phyloP scores from a whole-genome alignment of 2,888 invertebrate genomes.

The Chrysina gloriosa region DNA sequence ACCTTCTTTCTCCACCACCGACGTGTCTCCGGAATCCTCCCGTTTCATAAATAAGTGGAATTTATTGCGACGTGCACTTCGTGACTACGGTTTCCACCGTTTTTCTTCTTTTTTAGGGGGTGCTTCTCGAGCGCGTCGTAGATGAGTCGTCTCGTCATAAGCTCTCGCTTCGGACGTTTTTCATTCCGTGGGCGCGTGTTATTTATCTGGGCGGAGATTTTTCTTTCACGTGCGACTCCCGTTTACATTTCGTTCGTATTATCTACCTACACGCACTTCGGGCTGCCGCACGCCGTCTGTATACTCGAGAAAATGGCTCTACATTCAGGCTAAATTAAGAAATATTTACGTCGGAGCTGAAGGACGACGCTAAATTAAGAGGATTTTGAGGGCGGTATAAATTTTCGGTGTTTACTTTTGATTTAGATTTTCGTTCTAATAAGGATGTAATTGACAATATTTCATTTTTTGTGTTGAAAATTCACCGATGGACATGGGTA shows the following conservation, averaged over 20 bases:
- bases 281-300: neutral
- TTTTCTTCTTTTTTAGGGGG: neutral
- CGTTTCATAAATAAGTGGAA: slow-evolving; percentile 64
- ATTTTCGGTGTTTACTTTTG: too few relatives aligned
- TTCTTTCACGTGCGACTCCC: neutral
- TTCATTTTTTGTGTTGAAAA: too few relatives aligned
- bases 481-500: too few relatives aligned
- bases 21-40: slow-evolving; percentile 59
- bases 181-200: slow-evolving; percentile 19
- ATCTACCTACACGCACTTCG: slow-evolving; percentile 19
- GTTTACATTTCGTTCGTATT: too few relatives aligned
- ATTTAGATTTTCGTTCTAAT: too few relatives aligned
- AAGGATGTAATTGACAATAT: too few relatives aligned
- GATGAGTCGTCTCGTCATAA: slow-evolving; percentile 60
- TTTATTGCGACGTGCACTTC: slow-evolving; percentile 64
- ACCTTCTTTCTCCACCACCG: slow-evolving; percentile 48
- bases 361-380: neutral
- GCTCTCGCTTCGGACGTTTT: slow-evolving; percentile 49
- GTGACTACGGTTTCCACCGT: slow-evolving; percentile 55
- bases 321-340: slow-evolving; percentile 19
- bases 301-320: neutral
- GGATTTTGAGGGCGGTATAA: too few relatives aligned
- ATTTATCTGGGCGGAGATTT: slow-evolving; percentile 16
- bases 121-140: slow-evolving; percentile 49
- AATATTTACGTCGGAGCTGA: neutral